These are phyloP conservation scores for Acipenser transmontanus DNA, from an alignment of 2,797 vertebrate genomes.

Conservation along the genomic window DNA sequence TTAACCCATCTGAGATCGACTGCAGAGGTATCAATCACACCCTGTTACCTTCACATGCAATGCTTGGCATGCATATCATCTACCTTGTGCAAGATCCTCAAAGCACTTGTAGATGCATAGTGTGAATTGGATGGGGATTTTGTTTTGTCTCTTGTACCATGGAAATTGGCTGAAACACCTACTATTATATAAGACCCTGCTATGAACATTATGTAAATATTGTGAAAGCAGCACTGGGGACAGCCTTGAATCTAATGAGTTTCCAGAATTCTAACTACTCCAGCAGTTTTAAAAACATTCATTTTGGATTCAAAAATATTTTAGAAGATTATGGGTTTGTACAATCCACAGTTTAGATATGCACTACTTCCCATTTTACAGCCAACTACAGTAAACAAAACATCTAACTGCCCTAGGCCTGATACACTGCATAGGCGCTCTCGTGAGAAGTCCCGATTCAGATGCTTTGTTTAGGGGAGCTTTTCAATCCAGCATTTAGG, in stretches of 20 bases:
- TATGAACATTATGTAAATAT: conserved; percentile 13
- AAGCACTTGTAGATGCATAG: conserved; percentile 38
- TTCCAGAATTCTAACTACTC: no score
- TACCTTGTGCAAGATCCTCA: conserved; percentile 26
- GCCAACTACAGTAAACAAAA: no score
- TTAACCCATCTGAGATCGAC: conserved; percentile 56
- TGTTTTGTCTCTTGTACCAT: conserved; percentile 27
- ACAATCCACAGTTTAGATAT: no score
- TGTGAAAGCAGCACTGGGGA: conserved; percentile 5
- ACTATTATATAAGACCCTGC: conserved; percentile 9
- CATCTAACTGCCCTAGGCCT: no score
- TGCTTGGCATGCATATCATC: conserved; percentile 23
- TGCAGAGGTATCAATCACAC: conserved; percentile 52
- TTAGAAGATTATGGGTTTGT: no score
- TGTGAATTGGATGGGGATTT: conserved; percentile 35
- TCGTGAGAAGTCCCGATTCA: no score
- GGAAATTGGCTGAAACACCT: conserved; percentile 33
- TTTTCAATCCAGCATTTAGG: no score
- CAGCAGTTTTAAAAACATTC: no score
- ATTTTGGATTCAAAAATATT: no score
- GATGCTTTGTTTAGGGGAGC: no score
- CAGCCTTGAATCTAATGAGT: not conserved
- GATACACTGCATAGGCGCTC: no score
- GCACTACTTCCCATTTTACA: no score
- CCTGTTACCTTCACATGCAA: conserved; percentile 39